phyloP scores from a whole-genome alignment of 2,888 invertebrate species.

The Drosophila aldrichi region DNA sequence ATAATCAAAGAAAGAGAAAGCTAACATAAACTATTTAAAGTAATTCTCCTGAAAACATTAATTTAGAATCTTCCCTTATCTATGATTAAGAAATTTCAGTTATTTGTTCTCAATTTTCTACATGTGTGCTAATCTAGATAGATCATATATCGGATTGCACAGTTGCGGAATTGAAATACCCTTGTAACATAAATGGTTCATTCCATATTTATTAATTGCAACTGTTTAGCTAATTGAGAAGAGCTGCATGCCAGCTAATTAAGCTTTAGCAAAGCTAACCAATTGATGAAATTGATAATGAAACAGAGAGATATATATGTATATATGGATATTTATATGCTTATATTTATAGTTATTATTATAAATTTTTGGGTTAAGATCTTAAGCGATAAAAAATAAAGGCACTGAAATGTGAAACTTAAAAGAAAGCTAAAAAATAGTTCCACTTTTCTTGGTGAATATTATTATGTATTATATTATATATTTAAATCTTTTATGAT shows the following conservation, averaged over 20 bases:
- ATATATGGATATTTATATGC: neutral
- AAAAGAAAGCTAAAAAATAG: neutral
- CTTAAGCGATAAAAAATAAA: neutral
- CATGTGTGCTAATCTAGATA: neutral
- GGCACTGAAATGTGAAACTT: neutral
- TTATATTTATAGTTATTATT: neutral
- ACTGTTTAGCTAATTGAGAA: conserved; percentile 6
- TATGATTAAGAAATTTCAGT: neutral
- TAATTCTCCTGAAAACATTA: neutral
- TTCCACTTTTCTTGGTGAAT: too few species aligned
- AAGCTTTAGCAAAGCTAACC: neutral
- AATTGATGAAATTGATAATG: conserved; percentile 8
- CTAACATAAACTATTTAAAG: neutral
- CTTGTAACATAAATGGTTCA: neutral
- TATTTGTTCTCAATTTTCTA: neutral
- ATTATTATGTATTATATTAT: too few species aligned
- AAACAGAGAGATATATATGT: neutral
- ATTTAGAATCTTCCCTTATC: neutral
- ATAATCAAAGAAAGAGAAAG: neutral
- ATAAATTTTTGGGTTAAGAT: neutral
- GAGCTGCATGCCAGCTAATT: conserved; percentile 26
- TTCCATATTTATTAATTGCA: neutral
- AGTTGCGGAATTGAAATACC: conserved; percentile 8
- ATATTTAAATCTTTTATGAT: too few species aligned
- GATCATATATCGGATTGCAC: neutral